A percentile compares a stretch with the other conserved stretches of the same genome.
phyloP scores from a whole-genome alignment of 64 coral and sea anemone species.

The Porites australiensis region DNA sequence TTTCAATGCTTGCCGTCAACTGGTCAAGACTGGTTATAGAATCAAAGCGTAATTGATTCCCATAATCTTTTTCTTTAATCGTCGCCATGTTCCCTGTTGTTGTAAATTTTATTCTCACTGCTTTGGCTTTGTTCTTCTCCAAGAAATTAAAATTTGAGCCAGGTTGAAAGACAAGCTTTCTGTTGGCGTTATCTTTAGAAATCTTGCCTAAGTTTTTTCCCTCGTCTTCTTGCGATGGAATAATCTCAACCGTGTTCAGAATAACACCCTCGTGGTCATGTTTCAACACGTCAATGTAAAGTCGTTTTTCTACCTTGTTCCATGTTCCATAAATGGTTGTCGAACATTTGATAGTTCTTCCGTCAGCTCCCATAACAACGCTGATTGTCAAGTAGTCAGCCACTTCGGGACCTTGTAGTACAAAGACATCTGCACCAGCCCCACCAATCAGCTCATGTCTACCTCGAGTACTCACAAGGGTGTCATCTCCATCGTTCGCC shows the following conservation, averaged over 20 bases:
- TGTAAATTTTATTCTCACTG: slow-evolving; percentile 5
- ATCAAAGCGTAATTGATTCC: slow-evolving; percentile 21
- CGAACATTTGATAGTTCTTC: not conserved
- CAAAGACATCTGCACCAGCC: not conserved
- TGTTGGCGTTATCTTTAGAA: not conserved
- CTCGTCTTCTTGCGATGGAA: not conserved
- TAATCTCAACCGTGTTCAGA: not conserved
- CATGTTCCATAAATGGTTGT: slow-evolving; percentile 34
- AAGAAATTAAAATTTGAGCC: not conserved
- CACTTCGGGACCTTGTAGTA: slow-evolving; percentile 2
- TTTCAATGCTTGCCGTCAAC: not conserved
- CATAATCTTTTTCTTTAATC: slow-evolving; percentile 15
- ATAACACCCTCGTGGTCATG: not conserved
- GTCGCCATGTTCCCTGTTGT: slow-evolving; percentile 19
- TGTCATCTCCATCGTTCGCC: slow-evolving; percentile 22
- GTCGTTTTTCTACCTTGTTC: not conserved
- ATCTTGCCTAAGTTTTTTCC: not conserved
- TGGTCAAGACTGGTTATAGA: not conserved
- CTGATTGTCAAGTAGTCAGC: slow-evolving; percentile 5
- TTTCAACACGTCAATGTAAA: slow-evolving; percentile 3
- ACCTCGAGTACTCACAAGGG: slow-evolving; percentile 10
- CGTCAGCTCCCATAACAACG: slow-evolving; percentile 21
- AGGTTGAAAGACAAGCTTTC: not conserved
- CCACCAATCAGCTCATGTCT: not conserved
- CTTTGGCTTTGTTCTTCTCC: slow-evolving; percentile 5